Evolutionary conservation across 2,888 invertebrate genomes (phyloP).

Genomic region (Agrotis puta): DNA sequence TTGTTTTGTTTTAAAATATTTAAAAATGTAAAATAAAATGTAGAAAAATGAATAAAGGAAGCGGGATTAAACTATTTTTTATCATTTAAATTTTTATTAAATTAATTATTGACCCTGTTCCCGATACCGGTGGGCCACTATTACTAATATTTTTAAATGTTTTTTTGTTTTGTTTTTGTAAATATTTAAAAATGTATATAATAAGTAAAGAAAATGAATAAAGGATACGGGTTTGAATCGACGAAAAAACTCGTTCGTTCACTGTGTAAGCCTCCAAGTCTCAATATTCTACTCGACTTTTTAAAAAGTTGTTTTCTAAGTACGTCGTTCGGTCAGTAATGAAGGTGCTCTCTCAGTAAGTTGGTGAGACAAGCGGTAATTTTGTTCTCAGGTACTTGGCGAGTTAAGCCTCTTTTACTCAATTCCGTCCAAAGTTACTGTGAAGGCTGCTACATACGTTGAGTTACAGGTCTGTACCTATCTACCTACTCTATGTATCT

Average conservation of each 20-base stretch:
- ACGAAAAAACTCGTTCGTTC: background rate
- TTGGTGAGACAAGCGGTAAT: conserved; percentile 38
- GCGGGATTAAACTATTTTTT: no score
- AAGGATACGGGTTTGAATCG: no score
- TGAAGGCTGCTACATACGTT: conserved; percentile 88
- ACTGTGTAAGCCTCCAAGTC: background rate
- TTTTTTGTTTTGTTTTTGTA: no score
- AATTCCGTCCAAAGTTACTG: conserved; percentile 87
- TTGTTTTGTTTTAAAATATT: no score
- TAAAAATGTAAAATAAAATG: no score
- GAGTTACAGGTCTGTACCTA: conserved; percentile 79
- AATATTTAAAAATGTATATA: no score
- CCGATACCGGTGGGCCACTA: no score
- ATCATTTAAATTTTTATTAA: no score
- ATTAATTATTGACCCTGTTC: no score
- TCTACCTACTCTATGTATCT: background rate
- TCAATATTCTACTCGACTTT: conserved; percentile 6
- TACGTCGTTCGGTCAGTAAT: conserved; percentile 33
- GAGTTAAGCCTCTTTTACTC: conserved; percentile 87
- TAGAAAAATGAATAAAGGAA: no score
- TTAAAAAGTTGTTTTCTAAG: conserved; percentile 34
- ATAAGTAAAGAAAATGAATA: no score
- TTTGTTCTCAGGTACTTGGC: conserved; percentile 81
- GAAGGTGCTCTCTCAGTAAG: conserved; percentile 24
- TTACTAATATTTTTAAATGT: no score